Conservation (phyloP, 2,888 invertebrate species). For the Drosophila monieri region DNA sequence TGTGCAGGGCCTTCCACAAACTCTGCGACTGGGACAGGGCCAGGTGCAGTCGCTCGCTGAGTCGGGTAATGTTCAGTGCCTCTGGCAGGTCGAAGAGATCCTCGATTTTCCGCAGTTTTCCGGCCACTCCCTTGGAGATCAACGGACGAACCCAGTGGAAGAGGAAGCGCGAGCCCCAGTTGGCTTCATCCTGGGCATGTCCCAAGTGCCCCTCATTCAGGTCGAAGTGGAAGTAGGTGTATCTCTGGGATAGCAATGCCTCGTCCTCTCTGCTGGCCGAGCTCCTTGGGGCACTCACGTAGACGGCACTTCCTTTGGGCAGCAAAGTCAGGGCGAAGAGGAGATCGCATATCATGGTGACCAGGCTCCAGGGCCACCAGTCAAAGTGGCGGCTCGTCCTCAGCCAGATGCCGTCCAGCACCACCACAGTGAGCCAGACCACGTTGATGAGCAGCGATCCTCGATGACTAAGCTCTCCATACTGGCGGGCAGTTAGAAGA, state of each 20-base stretch:
- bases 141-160: slow-evolving; percentile 95
- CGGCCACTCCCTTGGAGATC: slow-evolving; percentile 91
- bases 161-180: slow-evolving; percentile 89
- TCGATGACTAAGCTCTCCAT: slow-evolving; percentile 88
- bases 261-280: slow-evolving; percentile 86
- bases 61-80: slow-evolving; percentile 77
- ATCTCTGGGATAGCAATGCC: slow-evolving; percentile 86
- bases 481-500: slow-evolving; percentile 87
- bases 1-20: slow-evolving; percentile 89
- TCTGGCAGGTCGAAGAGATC: slow-evolving; percentile 92
- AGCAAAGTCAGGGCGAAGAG: slow-evolving; percentile 89
- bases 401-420: slow-evolving; percentile 88
- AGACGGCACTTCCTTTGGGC: slow-evolving; percentile 85
- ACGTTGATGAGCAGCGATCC: slow-evolving; percentile 89
- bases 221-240: slow-evolving; percentile 88
- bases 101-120: slow-evolving; percentile 89
- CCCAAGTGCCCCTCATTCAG: slow-evolving; percentile 89
- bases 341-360: slow-evolving; percentile 87
- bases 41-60: slow-evolving; percentile 81
- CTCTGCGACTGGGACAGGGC: slow-evolving; percentile 84
- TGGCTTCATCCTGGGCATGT: slow-evolving; percentile 91
- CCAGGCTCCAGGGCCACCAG: slow-evolving; percentile 87
- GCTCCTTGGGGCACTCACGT: slow-evolving; percentile 48
- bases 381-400: slow-evolving; percentile 87
- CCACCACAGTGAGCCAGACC: slow-evolving; percentile 88